Evolutionary conservation across 2,888 invertebrate species (phyloP).

Genomic region (Sinhomidia bicolor): DNA sequence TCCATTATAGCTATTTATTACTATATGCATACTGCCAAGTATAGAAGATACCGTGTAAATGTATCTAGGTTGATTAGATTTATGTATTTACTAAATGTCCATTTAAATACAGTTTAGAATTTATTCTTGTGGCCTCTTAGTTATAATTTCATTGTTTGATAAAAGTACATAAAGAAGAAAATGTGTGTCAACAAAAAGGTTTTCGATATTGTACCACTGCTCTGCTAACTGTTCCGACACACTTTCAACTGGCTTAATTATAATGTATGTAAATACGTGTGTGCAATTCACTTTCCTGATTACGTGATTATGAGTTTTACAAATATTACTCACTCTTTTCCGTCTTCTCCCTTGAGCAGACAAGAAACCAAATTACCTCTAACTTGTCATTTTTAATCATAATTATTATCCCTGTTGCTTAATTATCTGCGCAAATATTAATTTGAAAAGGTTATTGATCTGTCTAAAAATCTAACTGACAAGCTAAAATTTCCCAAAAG

Average conservation of each 20-base stretch:
- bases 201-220: neutral
- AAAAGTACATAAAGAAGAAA: neutral
- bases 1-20: neutral
- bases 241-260: constrained; percentile 34
- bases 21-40: neutral
- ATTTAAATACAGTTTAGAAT: neutral
- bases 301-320: constrained; percentile 30
- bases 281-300: constrained; percentile 27
- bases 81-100: neutral
- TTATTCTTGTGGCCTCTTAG: neutral
- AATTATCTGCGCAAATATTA: neutral
- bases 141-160: neutral
- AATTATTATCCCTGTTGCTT: neutral
- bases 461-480: constrained; percentile 14
- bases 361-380: constrained; percentile 8
- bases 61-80: neutral
- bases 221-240: constrained; percentile 36
- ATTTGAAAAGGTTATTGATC: constrained; percentile 27
- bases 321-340: constrained; percentile 10
- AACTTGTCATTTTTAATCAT: constrained; percentile 1
- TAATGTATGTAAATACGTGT: constrained; percentile 8
- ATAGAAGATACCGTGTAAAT: neutral
- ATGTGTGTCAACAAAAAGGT: neutral
- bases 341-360: constrained; percentile 9
- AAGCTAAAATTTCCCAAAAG: neutral